Conservation (phyloP, 1,140 invertebrate species). For the Octopus sinensis region DNA sequence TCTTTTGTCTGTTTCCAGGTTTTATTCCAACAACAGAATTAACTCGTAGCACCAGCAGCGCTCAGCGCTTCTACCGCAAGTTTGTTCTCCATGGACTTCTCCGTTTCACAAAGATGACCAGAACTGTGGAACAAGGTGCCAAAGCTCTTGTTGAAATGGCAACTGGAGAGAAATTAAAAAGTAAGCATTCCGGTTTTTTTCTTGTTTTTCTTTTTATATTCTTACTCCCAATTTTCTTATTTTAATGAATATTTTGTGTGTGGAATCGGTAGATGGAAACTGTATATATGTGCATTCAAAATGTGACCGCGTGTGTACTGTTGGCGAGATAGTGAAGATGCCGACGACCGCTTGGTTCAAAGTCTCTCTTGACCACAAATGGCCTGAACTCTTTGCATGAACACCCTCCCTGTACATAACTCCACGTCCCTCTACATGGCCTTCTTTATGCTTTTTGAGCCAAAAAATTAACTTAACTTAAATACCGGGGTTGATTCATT, state of each 20-base stretch:
- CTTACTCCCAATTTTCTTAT: neutral
- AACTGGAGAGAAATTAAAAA: constrained; percentile 41
- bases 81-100: constrained; percentile 29
- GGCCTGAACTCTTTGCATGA: too few relatives aligned
- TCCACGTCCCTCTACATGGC: too few relatives aligned
- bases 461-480: too few relatives aligned
- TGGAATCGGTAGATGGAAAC: too few relatives aligned
- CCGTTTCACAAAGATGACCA: constrained; percentile 28
- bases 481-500: too few relatives aligned
- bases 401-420: too few relatives aligned
- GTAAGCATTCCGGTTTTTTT: constrained; percentile 18
- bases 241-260: neutral
- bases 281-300: too few relatives aligned
- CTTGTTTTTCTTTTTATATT: neutral
- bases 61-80: constrained; percentile 29
- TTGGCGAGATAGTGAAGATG: too few relatives aligned
- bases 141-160: constrained; percentile 35
- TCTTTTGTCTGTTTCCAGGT: constrained; percentile 21
- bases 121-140: constrained; percentile 34
- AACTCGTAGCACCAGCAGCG: constrained; percentile 23
- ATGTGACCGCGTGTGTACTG: too few relatives aligned
- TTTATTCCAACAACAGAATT: constrained; percentile 38
- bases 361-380: too few relatives aligned
- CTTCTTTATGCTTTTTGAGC: too few relatives aligned
- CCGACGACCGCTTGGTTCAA: too few relatives aligned